phyloP scores from a whole-genome alignment of 1,140 invertebrate species.

The Drosophila mayri region DNA sequence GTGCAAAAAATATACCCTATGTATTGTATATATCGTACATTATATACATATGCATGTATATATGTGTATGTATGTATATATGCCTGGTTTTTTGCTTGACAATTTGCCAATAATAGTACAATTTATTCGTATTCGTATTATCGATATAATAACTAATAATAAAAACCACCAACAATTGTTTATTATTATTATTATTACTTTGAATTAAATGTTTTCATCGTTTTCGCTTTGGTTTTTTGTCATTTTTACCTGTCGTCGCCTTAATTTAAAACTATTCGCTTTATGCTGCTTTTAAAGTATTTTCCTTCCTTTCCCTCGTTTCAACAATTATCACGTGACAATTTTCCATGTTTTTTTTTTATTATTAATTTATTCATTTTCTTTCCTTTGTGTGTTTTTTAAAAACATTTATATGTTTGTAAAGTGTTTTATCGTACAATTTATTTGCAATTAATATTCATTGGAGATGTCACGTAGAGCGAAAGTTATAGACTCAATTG shows the following conservation, averaged over 20 bases:
- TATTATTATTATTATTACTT: constrained; percentile 48
- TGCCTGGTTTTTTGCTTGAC: constrained; percentile 55
- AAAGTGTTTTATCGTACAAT: constrained; percentile 60
- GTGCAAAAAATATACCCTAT: constrained; percentile 81
- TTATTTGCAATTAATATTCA: constrained; percentile 67
- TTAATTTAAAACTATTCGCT: constrained; percentile 77
- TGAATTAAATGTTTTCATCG: constrained; percentile 33
- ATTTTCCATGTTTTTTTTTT: constrained; percentile 71
- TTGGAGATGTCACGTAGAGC: constrained; percentile 61
- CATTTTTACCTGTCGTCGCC: constrained; percentile 51
- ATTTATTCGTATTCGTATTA: constrained; percentile 47
- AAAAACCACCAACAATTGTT: constrained; percentile 76
- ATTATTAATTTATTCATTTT: constrained; percentile 73
- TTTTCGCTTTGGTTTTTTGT: constrained; percentile 32
- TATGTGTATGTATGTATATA: constrained; percentile 49
- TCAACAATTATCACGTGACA: constrained; percentile 83
- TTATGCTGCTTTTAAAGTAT: constrained; percentile 59
- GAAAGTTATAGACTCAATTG: constrained; percentile 56
- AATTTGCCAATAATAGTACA: constrained; percentile 79
- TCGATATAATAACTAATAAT: constrained; percentile 68
- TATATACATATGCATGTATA: constrained; percentile 73
- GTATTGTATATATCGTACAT: constrained; percentile 80
- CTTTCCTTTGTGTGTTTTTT: constrained; percentile 62
- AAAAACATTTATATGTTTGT: constrained; percentile 78
- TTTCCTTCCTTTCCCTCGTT: constrained; percentile 27